Base-by-base conservation (phyloP, 2,888 invertebrate species). In the Globia sparganii region DNA sequence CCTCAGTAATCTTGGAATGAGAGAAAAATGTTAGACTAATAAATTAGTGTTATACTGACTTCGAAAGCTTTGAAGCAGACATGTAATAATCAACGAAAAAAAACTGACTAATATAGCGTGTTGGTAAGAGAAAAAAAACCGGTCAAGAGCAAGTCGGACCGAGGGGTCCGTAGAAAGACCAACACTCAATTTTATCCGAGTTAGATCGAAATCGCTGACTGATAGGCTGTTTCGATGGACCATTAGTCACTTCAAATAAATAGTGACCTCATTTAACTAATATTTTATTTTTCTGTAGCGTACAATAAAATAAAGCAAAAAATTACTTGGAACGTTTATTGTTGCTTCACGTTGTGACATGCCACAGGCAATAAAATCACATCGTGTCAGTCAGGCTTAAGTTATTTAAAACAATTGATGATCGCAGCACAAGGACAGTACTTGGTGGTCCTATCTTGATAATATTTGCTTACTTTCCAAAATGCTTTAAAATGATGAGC, bases 1-100 rank as follows among this genome's bases (percentile, higher is more conserved):
- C 49, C 25, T 49, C 21, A 49, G 49, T 49, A 11, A 58, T 56
- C 28, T 61, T 65, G 18, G 43, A 66, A 66, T 56, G n/a, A 78
- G 34, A 62, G 37, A 58, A 69, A 72, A 72, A 49, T 43, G 15
- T 15, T 28, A 13, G 28, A 49, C 18, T 49, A n/a, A n/a, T n/a
- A n/a, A 46, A 49, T 18, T 18, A 49, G 21, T 49, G 18, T 18
- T 49, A 49, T 8, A 49, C 21, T 49, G 8, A 49, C 49, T 46
- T 18, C 46, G 46, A 18, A 46, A 18, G 18, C 46, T 18, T 46
- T 46, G 46, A 46, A 21, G 18, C 18, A 46, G 5, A 21, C 46
- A 18, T 5, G 46, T 6, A 46, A 46, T 21, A 6, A 49, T 49
- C 8, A 49, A 49, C 49, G 21, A 49, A 49, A 49, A 18, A 0